phyloP scores from a whole-genome alignment of 2,113 vertebrate species.

The Gyps fulvus region DNA sequence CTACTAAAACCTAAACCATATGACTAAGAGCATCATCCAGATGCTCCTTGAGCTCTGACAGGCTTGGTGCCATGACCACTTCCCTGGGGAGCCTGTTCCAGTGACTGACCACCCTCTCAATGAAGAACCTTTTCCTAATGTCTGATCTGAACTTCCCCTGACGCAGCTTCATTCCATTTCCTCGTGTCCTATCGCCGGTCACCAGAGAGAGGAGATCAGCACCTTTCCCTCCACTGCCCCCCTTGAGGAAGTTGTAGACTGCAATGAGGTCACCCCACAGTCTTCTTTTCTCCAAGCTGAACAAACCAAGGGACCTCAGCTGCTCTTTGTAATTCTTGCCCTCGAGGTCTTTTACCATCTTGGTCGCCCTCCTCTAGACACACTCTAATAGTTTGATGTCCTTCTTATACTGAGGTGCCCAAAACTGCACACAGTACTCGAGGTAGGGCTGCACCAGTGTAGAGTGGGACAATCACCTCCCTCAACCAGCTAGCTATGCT shows the following conservation, averaged over 20 bases:
- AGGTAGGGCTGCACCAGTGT: not conserved
- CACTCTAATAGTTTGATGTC: not conserved
- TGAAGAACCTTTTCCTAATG: not conserved
- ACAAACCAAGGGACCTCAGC: not conserved
- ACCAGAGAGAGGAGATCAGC: not conserved
- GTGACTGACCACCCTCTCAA: not conserved
- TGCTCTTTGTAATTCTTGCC: not conserved
- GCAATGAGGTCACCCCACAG: not conserved
- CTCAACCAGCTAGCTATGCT: not conserved
- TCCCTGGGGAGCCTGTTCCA: not conserved
- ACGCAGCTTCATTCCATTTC: not conserved
- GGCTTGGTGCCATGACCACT: not conserved
- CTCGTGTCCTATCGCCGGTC: not conserved
- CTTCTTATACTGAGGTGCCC: not conserved
- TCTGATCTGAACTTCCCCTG: not conserved
- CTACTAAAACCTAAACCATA: not conserved
- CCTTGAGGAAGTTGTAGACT: not conserved
- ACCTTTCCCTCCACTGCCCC: rapidly evolving
- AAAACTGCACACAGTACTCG: not conserved
- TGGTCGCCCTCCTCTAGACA: not conserved
- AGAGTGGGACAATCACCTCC: not conserved
- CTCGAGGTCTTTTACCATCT: not conserved
- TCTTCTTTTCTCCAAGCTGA: not conserved
- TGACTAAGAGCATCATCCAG: not conserved
- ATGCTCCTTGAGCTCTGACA: not conserved